These are phyloP conservation scores for Bryconaethiops microstoma DNA, from an alignment of 2,797 vertebrate species.

Conservation along the genomic window DNA sequence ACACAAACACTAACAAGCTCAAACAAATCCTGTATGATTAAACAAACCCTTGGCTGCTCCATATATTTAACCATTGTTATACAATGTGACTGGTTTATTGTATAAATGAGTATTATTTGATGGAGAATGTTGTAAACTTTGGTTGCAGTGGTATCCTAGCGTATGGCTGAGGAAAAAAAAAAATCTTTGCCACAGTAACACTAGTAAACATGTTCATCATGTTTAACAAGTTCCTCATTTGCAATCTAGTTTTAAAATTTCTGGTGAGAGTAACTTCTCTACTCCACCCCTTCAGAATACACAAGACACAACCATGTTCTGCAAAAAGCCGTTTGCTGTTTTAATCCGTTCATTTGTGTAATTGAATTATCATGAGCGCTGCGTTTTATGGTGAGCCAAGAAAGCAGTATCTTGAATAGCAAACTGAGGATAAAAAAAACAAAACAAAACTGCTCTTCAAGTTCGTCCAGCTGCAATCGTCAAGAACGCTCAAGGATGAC, in stretches of 20 bases:
- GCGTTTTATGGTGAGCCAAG: conserved; percentile 67
- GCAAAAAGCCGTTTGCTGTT: conserved; percentile 42
- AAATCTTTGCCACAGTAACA: background rate
- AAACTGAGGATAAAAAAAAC: conserved; percentile 66
- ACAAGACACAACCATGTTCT: conserved; percentile 38
- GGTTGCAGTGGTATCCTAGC: conserved; percentile 64
- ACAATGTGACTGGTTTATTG: conserved; percentile 19
- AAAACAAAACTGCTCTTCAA: conserved; percentile 65
- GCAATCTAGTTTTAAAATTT: conserved; percentile 66
- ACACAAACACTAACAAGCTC: conserved; percentile 37
- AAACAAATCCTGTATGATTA: conserved; percentile 43
- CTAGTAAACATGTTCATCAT: background rate
- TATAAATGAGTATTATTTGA: conserved; percentile 32
- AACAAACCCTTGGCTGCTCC: conserved; percentile 39
- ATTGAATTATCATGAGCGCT: conserved; percentile 66
- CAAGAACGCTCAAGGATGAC: conserved; percentile 65
- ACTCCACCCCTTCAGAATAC: conserved; percentile 60
- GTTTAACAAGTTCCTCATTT: conserved; percentile 67
- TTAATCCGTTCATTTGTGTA: conserved; percentile 62
- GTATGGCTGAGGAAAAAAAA: conserved; percentile 14
- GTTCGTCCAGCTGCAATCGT: conserved; percentile 70
- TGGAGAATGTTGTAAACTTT: conserved; percentile 58
- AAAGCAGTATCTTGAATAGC: conserved; percentile 67
- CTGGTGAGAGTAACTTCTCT: conserved; percentile 61
- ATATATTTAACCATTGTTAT: conserved; percentile 23